Base-by-base conservation (phyloP, 2,888 invertebrate genomes). In the Chromoteleia sp. region DNA sequence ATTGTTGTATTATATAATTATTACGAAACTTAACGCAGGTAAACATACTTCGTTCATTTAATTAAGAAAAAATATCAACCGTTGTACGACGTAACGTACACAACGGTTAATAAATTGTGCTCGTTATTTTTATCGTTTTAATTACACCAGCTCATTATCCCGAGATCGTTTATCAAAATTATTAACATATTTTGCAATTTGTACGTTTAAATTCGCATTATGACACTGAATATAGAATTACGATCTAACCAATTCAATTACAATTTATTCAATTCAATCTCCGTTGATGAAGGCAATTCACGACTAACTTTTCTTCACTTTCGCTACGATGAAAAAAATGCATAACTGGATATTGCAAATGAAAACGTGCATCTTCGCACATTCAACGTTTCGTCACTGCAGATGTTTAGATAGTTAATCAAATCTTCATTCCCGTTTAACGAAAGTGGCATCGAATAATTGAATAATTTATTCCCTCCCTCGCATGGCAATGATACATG, bases 391-490 rank as follows among this genome's bases (percentile, higher is more conserved):
- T 73, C 73, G 61, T 73, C 73, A 77, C 36, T 21, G 45, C 61
- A 56, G 54, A 67, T 77, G 73, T 68, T 76, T 43, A 43, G 56
- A 58, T 61, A 36, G 33, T 76, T 67, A 50, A 77, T 74, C 68
- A 74, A 73, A 74, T 45, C 43, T 68, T 68, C 48, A 65, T 74
- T 77, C 74, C 33, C 74, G 15, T 63, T 74, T 50, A 73, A 77
- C 52, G 68, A 68, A 81, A 77, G 81, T 77, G 81, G 77, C 81
- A 81, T 81, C 77, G 81, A 81, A 77, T 81, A 81, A 81, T 73
- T 77, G 81, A 81, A 81, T 77, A 81, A 81, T 77, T 77, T 73
- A 71, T 50, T 74, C 67, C 81, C 68, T 54, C 81, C 81, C 77
- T 73, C 81, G 81, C 81, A 68, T 56, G 77, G 61, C 81, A 81